Base-by-base conservation (phyloP, 2,113 vertebrate species). In the Gila orcuttii region DNA sequence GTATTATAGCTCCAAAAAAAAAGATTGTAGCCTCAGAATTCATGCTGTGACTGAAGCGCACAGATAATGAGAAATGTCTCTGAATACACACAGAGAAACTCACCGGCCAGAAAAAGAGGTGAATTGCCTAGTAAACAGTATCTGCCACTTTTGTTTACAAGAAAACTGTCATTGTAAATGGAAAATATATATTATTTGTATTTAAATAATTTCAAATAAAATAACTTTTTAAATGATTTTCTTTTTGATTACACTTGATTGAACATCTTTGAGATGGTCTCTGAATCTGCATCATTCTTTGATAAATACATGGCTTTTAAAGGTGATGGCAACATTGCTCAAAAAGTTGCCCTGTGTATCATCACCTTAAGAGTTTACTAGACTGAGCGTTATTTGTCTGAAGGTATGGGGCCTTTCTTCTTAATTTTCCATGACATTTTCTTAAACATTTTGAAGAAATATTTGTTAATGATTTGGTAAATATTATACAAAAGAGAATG, bases 171-270 rank as follows among this genome's bases (percentile, higher is more conserved):
- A 95, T 95, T 97, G 95, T 94, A 96, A 96, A 94, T 96, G 93
- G 94, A 96, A 94, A 93, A 89, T 92, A 93, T 89, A 95, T 94
- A 96, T 94, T 96, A 95, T 97, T 97, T 97, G 96, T 98, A 96
- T 96, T 96, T 96, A 90, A 93, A 89, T 96, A 96, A 95, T 95
- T 97, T 95, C 95, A 97, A 98, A 97, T 98, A 97, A 98, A 96
- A 96, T 93, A 92, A 89, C 89, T 94, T 94, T 95, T 93, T 93
- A 95, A 91, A 93, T 92, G 86, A 91, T 60, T 64, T 86, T 87
- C 50, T 74, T 79, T 79, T 57, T 69, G 8, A 57, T 60, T 60
- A 79, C 12, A 39, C 7, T 0, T 64, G 62, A 23, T 12, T 71
- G 9, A 71, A 71, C 8, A 57, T 19, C 19, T 21, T 57, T 8